Evolutionary conservation across 1,140 invertebrate species (phyloP), one percentile per base, ranked within the genome.

Genomic region (Drosophila kikkawai): DNA sequence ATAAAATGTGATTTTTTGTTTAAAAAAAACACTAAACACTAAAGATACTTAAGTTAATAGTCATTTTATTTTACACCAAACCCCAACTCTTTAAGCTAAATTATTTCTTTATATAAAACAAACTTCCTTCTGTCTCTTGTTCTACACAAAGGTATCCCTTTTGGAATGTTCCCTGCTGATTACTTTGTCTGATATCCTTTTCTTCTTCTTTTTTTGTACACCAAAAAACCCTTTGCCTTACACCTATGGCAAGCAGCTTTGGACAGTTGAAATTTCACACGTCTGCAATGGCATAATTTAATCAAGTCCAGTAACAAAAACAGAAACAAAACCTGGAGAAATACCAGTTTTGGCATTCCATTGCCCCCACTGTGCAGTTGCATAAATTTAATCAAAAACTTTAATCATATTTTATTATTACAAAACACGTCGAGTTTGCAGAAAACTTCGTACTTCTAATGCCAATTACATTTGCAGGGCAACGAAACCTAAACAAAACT

Each of bases 381-480:
- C 86, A 90, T 90, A 90, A 90, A 90, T 90, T 90, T 90, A 90
- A 90, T 90, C 85, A 90, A 91, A 90, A 90, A 90, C 85, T 90
- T 90, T 90, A 90, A 90, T 90, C 85, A 90, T 90, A 90, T 91
- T 90, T 90, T 90, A 90, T 90, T 91, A 90, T 91, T 91, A 90
- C 86, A 90, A 91, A 90, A 90, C 86, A 90, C 85, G 82, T 79
- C 81, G 82, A 79, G 65, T 69, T 55, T 67, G 75, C 58, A 73
- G 79, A 81, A 84, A 73, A 60, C 67, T 73, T 73, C 84, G 26
- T 79, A 67, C 84, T 88, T 75, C 84, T 90, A 90, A 90, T 88
- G 84, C 84, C 84, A 88, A 88, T 88, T 88, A 88, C 84, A 88
- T 81, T 88, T 88, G 85, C 84, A 88, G 78, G 61, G 73, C 73